Percentiles rank a stretch among this genome's conserved stretches.
phyloP scores from a whole-genome alignment of 2,113 vertebrate genomes.

The Noctilio leporinus region DNA sequence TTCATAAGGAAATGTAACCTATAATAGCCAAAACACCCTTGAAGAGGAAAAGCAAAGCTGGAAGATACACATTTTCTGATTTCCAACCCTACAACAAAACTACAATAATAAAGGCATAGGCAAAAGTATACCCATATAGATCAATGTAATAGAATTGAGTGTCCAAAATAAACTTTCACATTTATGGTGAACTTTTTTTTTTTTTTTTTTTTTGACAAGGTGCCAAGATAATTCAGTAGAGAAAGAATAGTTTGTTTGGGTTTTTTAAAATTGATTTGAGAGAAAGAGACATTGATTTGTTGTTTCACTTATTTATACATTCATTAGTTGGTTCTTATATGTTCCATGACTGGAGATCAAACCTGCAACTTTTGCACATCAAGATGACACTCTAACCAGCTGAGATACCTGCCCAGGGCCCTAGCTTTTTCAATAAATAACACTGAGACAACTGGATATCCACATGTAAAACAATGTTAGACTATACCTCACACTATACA shows the following conservation, averaged over 20 bases:
- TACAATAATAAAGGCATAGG: neutral
- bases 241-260: neutral
- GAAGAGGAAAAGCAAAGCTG: constrained; percentile 5
- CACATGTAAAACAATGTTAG: neutral
- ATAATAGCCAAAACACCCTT: neutral
- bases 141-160: neutral
- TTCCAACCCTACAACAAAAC: neutral
- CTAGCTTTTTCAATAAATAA: neutral
- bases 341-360: too few species aligned
- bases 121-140: neutral
- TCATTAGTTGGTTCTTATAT: too few species aligned
- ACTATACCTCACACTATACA: neutral
- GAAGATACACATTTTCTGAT: neutral
- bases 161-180: neutral
- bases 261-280: too few species aligned
- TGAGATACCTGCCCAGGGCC: too few species aligned
- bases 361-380: too few species aligned
- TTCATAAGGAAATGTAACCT: neutral
- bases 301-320: too few species aligned
- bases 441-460: neutral
- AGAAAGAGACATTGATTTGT: too few species aligned
- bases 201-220: constrained; percentile 19
- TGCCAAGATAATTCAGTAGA: neutral
- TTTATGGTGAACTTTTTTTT: constrained; percentile 1
- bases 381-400: too few species aligned